Percentiles rank a stretch among this genome's conserved stretches.
Evolutionary conservation across 2,797 vertebrate species (phyloP).

Genomic region (Pagetopsis macropterus): DNA sequence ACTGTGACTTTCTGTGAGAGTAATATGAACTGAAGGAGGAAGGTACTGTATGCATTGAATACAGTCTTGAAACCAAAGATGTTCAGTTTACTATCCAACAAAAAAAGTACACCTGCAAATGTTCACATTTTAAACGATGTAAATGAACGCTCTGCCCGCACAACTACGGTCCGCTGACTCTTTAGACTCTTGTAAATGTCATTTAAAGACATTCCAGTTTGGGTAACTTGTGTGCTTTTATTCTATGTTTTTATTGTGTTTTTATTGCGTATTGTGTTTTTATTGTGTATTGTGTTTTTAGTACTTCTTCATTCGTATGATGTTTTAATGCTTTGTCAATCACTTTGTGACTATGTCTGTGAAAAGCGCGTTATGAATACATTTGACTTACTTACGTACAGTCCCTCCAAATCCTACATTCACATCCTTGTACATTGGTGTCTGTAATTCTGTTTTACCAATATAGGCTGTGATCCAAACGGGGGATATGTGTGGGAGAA

Average conservation of each 20-base stretch:
- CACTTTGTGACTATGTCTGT: too few species aligned
- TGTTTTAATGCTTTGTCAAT: too few species aligned
- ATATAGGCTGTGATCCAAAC: slow-evolving; percentile 44
- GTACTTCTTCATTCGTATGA: too few species aligned
- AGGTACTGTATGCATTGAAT: background rate
- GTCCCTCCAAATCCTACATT: slow-evolving; percentile 42
- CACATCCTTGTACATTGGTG: slow-evolving; percentile 55
- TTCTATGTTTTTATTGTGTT: too few species aligned
- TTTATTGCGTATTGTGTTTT: too few species aligned
- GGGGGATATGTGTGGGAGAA: slow-evolving; percentile 33
- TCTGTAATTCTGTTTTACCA: slow-evolving; percentile 47
- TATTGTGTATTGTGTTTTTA: too few species aligned
- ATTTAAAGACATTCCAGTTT: too few species aligned
- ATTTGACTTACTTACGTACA: background rate
- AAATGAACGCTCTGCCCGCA: too few species aligned
- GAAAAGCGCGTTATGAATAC: too few species aligned
- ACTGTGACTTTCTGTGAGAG: slow-evolving; percentile 17
- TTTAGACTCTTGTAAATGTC: too few species aligned
- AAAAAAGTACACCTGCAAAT: background rate
- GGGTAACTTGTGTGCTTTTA: too few species aligned
- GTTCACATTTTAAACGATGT: background rate
- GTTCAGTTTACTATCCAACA: background rate
- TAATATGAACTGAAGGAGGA: background rate
- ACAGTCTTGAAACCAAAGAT: background rate
- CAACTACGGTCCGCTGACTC: too few species aligned